These are phyloP conservation scores for Caenorhabditis uteleia DNA, from an alignment of 2,888 invertebrate genomes.

Conservation along the genomic window DNA sequence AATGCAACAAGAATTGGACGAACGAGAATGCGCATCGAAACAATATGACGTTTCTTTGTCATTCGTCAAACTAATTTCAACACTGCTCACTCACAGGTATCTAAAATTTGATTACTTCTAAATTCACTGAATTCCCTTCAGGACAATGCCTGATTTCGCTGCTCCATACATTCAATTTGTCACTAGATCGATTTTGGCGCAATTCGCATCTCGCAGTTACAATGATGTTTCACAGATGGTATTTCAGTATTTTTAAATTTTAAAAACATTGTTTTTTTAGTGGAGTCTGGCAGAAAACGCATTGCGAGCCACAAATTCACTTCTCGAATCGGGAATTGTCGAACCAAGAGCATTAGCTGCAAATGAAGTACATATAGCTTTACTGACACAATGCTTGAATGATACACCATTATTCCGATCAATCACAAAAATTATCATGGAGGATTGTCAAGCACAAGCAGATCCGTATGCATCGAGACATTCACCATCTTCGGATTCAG, in stretches of 20 bases:
- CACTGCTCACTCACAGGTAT: slow-evolving; percentile 49
- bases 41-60: slow-evolving; percentile 58
- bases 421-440: slow-evolving; percentile 50
- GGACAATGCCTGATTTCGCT: slow-evolving; percentile 42
- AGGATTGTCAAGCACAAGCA: slow-evolving; percentile 47
- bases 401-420: slow-evolving; percentile 56
- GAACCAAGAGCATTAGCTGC: slow-evolving; percentile 51
- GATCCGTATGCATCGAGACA: slow-evolving; percentile 25
- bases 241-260: not conserved
- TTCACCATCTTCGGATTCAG: slow-evolving; percentile 41
- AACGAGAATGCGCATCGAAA: slow-evolving; percentile 52
- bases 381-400: slow-evolving; percentile 62
- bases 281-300: slow-evolving; percentile 59
- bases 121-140: slow-evolving; percentile 3
- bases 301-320: slow-evolving; percentile 49
- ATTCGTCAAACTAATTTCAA: slow-evolving; percentile 50
- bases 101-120: not conserved
- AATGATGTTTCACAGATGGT: slow-evolving; percentile 60
- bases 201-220: slow-evolving; percentile 56
- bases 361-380: slow-evolving; percentile 37
- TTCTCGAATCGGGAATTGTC: slow-evolving; percentile 57
- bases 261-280: slow-evolving; percentile 38
- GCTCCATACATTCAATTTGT: slow-evolving; percentile 56
- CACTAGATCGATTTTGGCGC: slow-evolving; percentile 54
- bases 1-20: slow-evolving; percentile 63